Evolutionary conservation across 2,888 invertebrate genomes (phyloP).

Genomic region (Stenodema calcarata): DNA sequence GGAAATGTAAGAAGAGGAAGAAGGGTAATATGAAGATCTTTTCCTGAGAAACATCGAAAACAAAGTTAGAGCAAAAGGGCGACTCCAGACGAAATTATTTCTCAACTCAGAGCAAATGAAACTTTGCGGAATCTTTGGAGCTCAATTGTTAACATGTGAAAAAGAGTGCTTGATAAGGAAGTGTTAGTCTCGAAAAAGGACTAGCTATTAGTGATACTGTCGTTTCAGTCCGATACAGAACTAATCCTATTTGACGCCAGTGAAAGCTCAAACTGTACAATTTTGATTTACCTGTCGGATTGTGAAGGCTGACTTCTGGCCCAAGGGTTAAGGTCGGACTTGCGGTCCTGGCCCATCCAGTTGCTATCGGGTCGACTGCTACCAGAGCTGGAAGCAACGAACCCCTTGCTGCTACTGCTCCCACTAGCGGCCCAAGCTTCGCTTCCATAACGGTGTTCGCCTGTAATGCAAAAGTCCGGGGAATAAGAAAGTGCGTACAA

Average conservation of each 20-base stretch:
- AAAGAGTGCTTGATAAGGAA: too few species aligned
- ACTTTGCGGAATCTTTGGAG: too few species aligned
- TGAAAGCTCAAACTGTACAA: neutral
- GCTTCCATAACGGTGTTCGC: conserved; percentile 26
- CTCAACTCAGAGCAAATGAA: too few species aligned
- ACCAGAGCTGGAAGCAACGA: conserved; percentile 5
- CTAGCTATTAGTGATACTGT: too few species aligned
- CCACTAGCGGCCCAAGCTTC: conserved; percentile 25
- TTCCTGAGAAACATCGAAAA: conserved; percentile 7
- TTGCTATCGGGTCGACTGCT: conserved; percentile 6
- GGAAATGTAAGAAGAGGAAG: neutral
- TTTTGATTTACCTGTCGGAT: conserved; percentile 47
- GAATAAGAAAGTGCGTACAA: neutral
- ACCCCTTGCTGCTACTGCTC: conserved; percentile 20
- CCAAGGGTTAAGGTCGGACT: conserved; percentile 50
- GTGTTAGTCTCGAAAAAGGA: too few species aligned
- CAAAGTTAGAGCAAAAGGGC: too few species aligned
- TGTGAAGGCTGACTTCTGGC: conserved; percentile 43
- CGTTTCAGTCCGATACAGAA: too few species aligned
- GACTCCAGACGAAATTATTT: too few species aligned
- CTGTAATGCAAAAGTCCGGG: neutral
- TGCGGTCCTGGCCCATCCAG: conserved; percentile 38
- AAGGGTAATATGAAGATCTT: neutral
- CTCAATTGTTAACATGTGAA: too few species aligned
- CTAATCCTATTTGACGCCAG: too few species aligned